Base-by-base conservation (phyloP, 2,888 invertebrate genomes). In the Anagyrus pseudococci region DNA sequence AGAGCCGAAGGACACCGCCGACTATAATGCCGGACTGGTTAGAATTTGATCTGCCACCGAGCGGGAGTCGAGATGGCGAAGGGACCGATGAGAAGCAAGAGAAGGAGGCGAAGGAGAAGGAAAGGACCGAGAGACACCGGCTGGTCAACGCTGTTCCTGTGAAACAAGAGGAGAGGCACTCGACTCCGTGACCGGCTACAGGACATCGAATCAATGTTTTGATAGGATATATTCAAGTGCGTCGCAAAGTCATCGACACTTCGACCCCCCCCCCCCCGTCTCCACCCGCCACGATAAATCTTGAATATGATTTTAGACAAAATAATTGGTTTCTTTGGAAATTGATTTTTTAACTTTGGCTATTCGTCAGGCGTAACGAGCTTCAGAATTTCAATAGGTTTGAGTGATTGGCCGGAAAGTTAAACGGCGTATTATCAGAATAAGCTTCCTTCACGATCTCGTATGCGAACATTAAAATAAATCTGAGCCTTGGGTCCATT, bases 21-120 rank as follows among this genome's bases (percentile, higher is more conserved):
- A 74, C 77, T 77, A 77, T 76, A 77, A 78, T 77, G 75, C 74
- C 71, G 73, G 72, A 78, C 78, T 78, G 77, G 79, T 78, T 79
- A 78, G 77, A 79, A 80, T 80, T 79, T 77, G 79, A 80, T 79
- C 76, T 76, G 74, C 4, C 54, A 71, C 74, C 74, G 67, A 1
- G 66, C 68, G 64, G 71, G 74, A 77, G 76, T 75, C 75, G 75
- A 78, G 73, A 47, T n/a, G 23, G 26, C 37, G 43, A 20, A 29
- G 41, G 6, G 41, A 17, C 4, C n/a, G 37, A 33, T 22, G 26
- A 15, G 19, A 23, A 13, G 43, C 19, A n/a, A n/a, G n/a, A n/a
- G n/a, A n/a, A n/a, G n/a, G n/a, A n/a, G n/a, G n/a, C n/a, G n/a
- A n/a, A n/a, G 4, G 23, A 26, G 26, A n/a, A 25, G 44, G 33